Evolutionary conservation across 2,888 invertebrate species (phyloP), one percentile per base, ranked within the genome.

Genomic region (Stenichneumon culpator): DNA sequence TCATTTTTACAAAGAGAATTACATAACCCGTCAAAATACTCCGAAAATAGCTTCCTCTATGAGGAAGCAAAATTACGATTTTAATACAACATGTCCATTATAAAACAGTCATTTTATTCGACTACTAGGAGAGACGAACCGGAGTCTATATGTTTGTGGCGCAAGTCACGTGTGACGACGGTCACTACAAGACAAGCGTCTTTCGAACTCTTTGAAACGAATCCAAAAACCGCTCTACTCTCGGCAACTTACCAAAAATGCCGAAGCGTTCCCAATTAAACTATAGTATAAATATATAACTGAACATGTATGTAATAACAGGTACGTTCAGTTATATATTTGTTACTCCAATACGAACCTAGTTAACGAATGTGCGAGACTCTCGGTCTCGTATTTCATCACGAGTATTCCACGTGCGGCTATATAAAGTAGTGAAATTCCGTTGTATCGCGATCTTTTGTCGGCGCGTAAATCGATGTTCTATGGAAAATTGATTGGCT

Each of bases 401-500:
- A 22, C 22, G 9, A 22, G 57, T 57, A 25, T 57, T 57, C 11
- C 57, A 57, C 57, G 22, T 14, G 25, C 25, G 25, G 25, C 22
- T 57, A 57, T 57, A 57, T 57, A 57, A 4, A 57, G 22, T 25
- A 25, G 25, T 25, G 22, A 22, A 57, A 57, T 57, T 22, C 57
- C 57, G 57, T 57, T 22, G 57, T 57, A 57, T 57, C 57, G 25
- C 3, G 57, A 57, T 57, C 22, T 57, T 57, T 25, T 57, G 57
- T 57, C 57, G 25, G 57, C 57, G 57, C 3, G 25, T 6, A 57
- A 57, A 57, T 25, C 57, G 25, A 11, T 22, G 57, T 57, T 22
- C 25, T 14, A 25, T 22, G 54, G 44, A 44, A 44, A 44, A 44
- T 44, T 44, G 44, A 44, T 44, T 57, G 19, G 19, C 22, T 22